These are phyloP conservation scores for Eulemur coronatus DNA, from an alignment of 2,797 vertebrate species.

Conservation along the genomic window DNA sequence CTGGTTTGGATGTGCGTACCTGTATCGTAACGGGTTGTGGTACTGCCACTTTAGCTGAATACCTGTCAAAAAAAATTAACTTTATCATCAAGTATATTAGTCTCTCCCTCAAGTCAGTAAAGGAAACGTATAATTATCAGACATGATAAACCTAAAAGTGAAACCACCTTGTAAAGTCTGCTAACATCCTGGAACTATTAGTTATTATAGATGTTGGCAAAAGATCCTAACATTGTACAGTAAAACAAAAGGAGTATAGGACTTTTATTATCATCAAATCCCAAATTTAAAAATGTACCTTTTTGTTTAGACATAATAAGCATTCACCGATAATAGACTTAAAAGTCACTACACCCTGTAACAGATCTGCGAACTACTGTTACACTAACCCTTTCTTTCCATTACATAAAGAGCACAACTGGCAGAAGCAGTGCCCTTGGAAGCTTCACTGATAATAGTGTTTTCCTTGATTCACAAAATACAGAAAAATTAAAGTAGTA, in stretches of 20 bases:
- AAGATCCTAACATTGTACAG: neutral
- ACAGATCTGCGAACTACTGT: neutral
- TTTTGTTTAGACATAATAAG: neutral
- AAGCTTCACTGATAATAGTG: neutral
- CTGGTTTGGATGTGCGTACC: constrained; percentile 89
- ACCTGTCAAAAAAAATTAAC: constrained; percentile 80
- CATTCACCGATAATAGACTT: neutral
- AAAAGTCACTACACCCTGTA: neutral
- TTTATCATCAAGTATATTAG: neutral
- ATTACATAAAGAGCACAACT: neutral
- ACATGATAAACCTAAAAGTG: neutral
- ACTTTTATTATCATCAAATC: neutral
- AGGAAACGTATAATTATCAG: neutral
- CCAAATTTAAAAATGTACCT: neutral
- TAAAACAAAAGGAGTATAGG: neutral
- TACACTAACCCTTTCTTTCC: neutral
- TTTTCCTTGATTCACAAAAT: neutral
- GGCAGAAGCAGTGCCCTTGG: neutral
- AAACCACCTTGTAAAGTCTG: neutral
- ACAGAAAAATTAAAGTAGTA: neutral
- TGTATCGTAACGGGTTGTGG: constrained; percentile 89
- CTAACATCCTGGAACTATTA: neutral
- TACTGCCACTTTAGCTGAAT: constrained; percentile 83
- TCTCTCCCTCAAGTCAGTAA: neutral
- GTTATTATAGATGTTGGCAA: neutral